Conservation (phyloP, 2,888 invertebrate genomes). For the Phortica okadai region DNA sequence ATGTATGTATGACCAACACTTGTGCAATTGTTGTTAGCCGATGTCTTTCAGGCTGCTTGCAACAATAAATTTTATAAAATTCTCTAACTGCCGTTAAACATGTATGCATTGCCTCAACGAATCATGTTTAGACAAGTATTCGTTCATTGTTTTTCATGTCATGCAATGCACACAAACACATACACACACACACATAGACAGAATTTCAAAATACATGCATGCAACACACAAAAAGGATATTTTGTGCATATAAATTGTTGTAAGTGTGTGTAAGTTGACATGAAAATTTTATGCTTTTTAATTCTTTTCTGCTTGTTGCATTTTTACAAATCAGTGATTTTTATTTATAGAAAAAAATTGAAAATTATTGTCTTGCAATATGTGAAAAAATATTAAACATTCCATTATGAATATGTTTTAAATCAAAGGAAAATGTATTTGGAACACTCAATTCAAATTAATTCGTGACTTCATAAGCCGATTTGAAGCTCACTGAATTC, state of each 20-base stretch:
- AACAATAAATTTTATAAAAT: slow-evolving; percentile 23
- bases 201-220: neutral
- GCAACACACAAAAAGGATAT: neutral
- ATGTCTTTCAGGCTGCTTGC: neutral
- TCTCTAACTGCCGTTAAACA: slow-evolving; percentile 11
- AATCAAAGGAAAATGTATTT: too few relatives aligned
- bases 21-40: neutral
- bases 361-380: too few relatives aligned
- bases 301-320: neutral
- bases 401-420: too few relatives aligned
- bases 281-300: slow-evolving; percentile 21
- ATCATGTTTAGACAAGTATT: neutral
- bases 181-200: neutral
- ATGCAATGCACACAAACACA: too few relatives aligned
- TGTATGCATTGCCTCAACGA: too few relatives aligned
- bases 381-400: too few relatives aligned
- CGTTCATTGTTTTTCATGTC: neutral
- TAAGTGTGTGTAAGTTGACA: neutral
- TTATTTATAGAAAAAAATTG: neutral
- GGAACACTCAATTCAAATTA: too few relatives aligned
- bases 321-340: slow-evolving; percentile 23
- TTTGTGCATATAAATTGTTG: slow-evolving; percentile 13
- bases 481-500: too few relatives aligned
- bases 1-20: neutral
- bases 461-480: too few relatives aligned